These are phyloP conservation scores for Nycticorax nycticorax DNA, from an alignment of 2,113 vertebrate species.

Conservation along the genomic window DNA sequence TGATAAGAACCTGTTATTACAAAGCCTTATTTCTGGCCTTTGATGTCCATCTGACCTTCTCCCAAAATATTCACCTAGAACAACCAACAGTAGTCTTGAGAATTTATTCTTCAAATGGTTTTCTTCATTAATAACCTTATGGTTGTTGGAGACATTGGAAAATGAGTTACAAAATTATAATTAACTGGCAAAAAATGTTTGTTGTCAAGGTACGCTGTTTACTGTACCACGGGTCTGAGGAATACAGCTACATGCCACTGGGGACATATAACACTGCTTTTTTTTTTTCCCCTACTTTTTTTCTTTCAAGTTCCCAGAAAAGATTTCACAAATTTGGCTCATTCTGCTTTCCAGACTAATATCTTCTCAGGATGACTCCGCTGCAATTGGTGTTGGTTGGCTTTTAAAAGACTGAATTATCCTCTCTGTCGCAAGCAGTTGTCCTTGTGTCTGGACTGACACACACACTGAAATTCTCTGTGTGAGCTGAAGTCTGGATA, in stretches of 20 bases:
- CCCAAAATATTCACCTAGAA: not conserved
- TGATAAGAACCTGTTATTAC: not conserved
- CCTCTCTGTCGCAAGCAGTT: not conserved
- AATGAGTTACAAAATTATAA: accelerated
- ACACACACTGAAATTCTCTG: not conserved
- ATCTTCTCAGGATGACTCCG: not conserved
- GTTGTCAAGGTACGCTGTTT: not conserved
- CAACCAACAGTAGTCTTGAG: not conserved
- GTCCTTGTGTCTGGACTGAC: not conserved
- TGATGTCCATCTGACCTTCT: not conserved
- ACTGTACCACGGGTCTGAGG: not conserved
- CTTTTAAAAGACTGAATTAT: not conserved
- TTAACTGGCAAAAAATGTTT: not conserved
- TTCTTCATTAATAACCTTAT: not conserved
- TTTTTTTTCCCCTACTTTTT: not conserved
- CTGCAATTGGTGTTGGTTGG: not conserved
- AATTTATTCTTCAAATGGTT: not conserved
- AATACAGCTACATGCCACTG: not conserved
- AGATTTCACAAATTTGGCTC: not conserved
- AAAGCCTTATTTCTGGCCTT: not conserved
- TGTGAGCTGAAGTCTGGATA: not conserved
- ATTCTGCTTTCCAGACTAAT: not conserved
- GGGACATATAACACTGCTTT: not conserved
- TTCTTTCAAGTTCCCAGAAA: not conserved
- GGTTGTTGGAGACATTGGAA: not conserved